These are phyloP conservation scores for Dascyllus trimaculatus DNA, from an alignment of 2,113 vertebrate species.

Conservation along the genomic window DNA sequence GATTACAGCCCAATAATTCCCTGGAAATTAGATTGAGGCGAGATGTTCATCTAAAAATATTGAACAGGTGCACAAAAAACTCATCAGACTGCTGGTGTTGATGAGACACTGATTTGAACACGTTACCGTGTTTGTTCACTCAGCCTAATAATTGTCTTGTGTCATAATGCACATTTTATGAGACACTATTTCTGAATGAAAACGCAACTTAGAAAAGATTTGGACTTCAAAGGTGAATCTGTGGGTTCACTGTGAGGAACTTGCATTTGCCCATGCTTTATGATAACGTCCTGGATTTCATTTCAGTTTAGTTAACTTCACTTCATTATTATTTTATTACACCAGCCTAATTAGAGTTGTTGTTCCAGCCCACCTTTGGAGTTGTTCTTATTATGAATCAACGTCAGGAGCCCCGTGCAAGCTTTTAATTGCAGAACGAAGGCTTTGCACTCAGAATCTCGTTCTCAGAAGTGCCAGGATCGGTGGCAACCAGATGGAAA, in stretches of 20 bases:
- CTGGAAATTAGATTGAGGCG: constrained; percentile 26
- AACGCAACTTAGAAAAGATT: background rate
- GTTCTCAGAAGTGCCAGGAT: constrained; percentile 30
- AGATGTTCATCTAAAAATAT: constrained; percentile 34
- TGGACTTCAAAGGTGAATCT: constrained; percentile 8
- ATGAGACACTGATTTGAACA: constrained; percentile 31
- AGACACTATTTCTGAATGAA: constrained; percentile 15
- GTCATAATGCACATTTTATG: constrained; percentile 26
- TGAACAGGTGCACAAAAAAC: constrained; percentile 34
- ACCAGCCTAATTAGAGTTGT: constrained; percentile 31
- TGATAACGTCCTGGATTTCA: constrained; percentile 3
- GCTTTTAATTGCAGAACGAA: constrained; percentile 35
- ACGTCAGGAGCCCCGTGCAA: constrained; percentile 32
- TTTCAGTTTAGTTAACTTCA: constrained; percentile 15
- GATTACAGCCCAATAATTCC: constrained; percentile 32
- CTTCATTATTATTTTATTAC: constrained; percentile 48
- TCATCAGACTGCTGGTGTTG: constrained; percentile 5
- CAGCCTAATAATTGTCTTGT: constrained; percentile 45
- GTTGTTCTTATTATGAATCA: constrained; percentile 43
- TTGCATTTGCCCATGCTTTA: constrained; percentile 22
- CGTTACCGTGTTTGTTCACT: constrained; percentile 47
- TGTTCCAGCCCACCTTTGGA: constrained; percentile 43
- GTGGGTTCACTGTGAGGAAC: constrained; percentile 12
- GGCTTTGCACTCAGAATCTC: constrained; percentile 22
- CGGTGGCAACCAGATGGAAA: constrained; percentile 63